Evolutionary conservation across 1,140 invertebrate genomes (phyloP).

Genomic region (Papilio helenus): DNA sequence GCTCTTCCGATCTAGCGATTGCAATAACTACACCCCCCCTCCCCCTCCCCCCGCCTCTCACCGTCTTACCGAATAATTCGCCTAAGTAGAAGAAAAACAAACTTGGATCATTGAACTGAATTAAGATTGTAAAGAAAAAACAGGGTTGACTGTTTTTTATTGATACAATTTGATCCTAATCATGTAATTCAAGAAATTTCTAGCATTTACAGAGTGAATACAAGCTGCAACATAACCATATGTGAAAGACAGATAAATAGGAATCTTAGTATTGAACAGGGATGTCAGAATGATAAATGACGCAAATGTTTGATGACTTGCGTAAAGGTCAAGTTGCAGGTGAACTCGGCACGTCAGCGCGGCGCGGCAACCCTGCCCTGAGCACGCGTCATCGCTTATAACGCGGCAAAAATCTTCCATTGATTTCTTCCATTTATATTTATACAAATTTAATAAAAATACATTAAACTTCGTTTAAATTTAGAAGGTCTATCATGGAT

Average conservation of each 20-base stretch:
- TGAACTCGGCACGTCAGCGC: background rate
- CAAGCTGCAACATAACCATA: background rate
- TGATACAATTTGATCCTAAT: too few relatives aligned
- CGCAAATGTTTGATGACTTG: background rate
- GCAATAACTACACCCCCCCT: too few relatives aligned
- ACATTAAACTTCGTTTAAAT: background rate
- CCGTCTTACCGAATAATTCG: background rate
- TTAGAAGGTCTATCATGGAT: background rate
- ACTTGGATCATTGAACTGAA: background rate
- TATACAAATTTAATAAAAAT: background rate
- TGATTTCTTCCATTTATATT: background rate
- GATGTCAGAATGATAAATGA: slow-evolving; percentile 7
- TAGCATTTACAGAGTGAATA: background rate
- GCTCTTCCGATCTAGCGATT: too few relatives aligned
- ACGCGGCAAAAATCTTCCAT: background rate
- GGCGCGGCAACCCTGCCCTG: background rate
- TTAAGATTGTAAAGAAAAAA: background rate
- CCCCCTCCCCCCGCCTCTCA: too few relatives aligned
- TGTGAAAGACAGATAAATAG: background rate
- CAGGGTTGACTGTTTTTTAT: background rate
- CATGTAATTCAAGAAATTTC: too few relatives aligned
- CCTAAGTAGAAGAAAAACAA: background rate
- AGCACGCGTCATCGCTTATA: background rate
- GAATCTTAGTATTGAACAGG: background rate
- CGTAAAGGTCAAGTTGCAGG: background rate